Evolutionary conservation across 2,113 vertebrate genomes (phyloP).

Genomic region (Ceyx cyanopectus): DNA sequence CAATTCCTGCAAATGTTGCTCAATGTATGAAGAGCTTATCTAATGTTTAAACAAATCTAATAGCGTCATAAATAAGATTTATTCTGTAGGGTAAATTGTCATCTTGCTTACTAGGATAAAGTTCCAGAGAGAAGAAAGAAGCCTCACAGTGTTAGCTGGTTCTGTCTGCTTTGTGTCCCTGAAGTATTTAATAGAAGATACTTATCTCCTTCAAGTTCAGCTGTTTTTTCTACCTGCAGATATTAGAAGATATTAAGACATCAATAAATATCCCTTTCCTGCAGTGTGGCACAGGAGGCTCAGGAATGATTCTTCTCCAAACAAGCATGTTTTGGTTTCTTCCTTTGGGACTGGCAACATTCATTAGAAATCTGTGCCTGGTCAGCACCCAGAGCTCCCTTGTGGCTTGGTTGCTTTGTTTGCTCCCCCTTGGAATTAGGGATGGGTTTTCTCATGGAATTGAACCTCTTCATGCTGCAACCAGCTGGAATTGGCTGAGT

Average conservation of each 20-base stretch:
- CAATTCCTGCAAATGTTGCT: conserved; percentile 11
- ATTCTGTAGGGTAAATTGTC: background rate
- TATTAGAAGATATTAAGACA: background rate
- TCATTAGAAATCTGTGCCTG: background rate
- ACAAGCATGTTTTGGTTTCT: background rate
- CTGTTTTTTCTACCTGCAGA: background rate
- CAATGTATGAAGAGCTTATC: background rate
- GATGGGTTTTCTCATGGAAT: background rate
- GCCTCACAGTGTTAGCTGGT: background rate
- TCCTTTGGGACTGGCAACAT: background rate
- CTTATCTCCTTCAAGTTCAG: background rate
- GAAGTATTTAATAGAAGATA: background rate
- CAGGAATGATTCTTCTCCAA: background rate
- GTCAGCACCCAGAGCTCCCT: background rate
- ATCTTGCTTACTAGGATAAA: background rate
- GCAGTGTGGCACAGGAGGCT: background rate
- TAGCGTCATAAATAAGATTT: conserved; percentile 1
- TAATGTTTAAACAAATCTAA: conserved; percentile 44
- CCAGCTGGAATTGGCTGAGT: background rate
- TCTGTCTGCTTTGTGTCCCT: background rate
- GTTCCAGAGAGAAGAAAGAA: background rate
- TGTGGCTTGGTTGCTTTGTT: background rate
- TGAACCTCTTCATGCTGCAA: background rate
- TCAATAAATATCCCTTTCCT: background rate
- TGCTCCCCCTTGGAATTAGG: background rate